These are phyloP conservation scores for Tachyglossus aculeatus DNA, from an alignment of 2,797 vertebrate species.

Conservation along the genomic window DNA sequence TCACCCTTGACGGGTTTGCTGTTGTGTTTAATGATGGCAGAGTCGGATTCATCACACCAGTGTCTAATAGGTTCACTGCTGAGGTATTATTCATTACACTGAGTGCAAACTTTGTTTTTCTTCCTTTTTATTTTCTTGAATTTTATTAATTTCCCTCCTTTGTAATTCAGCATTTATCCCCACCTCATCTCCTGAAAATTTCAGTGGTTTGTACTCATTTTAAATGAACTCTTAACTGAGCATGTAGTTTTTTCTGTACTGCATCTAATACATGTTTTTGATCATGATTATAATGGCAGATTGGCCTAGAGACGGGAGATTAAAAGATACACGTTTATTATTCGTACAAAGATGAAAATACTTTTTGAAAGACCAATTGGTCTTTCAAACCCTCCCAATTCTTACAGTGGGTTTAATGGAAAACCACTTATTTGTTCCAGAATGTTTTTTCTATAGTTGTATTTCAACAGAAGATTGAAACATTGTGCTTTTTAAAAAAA, in stretches of 20 bases:
- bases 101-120: slow-evolving; percentile 7
- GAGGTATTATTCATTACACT: slow-evolving; percentile 79
- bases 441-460: too few species aligned
- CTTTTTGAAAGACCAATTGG: too few species aligned
- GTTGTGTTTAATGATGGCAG: slow-evolving; percentile 96
- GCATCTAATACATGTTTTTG: not conserved
- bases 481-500: too few species aligned
- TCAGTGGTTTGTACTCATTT: slow-evolving; percentile 17
- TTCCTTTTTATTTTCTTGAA: too few species aligned
- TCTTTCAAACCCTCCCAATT: too few species aligned
- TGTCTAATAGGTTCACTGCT: slow-evolving; percentile 87
- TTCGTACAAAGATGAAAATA: not conserved
- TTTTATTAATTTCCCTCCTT: slow-evolving; percentile 10
- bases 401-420: too few species aligned
- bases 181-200: not conserved
- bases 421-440: too few species aligned
- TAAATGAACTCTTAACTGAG: not conserved
- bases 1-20: slow-evolving; percentile 93
- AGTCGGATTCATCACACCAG: slow-evolving; percentile 94
- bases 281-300: not conserved
- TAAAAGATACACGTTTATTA: not conserved
- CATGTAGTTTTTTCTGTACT: not conserved
- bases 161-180: not conserved
- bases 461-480: too few species aligned
- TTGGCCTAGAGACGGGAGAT: not conserved